A percentile compares a stretch with the other conserved stretches of the same genome.
Evolutionary conservation across 2,797 vertebrate genomes (phyloP).

Genomic region (Chlorospingus semifuscus): DNA sequence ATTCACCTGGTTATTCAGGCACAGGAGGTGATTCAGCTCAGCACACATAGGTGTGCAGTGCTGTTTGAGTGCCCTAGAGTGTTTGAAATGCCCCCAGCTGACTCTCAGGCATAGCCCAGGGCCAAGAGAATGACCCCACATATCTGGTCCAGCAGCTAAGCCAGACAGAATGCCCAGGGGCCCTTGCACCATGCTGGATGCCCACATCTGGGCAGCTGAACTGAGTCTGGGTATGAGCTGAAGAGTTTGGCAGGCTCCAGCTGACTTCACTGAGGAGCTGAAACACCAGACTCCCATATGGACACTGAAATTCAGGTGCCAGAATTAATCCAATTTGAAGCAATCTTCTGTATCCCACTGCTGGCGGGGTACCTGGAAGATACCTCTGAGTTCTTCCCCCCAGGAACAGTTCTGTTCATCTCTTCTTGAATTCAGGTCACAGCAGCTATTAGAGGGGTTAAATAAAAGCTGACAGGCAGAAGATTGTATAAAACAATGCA

Average conservation of each 20-base stretch:
- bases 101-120: not conserved
- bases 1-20: not conserved
- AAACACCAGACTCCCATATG: not conserved
- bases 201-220: not conserved
- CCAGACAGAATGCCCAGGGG: not conserved
- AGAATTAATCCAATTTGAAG: not conserved
- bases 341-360: not conserved
- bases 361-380: not conserved
- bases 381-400: not conserved
- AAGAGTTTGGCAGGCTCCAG: not conserved
- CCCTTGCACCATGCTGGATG: not conserved
- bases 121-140: not conserved
- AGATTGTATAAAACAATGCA: not conserved
- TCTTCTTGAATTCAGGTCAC: not conserved
- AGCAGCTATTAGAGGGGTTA: not conserved
- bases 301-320: not conserved
- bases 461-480: not conserved
- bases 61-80: not conserved
- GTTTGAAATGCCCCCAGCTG: not conserved
- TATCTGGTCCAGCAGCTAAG: not conserved
- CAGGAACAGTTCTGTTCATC: not conserved
- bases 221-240: not conserved
- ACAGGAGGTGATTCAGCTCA: accelerated
- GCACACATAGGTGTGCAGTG: accelerated
- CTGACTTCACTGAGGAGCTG: not conserved